A percentile compares a stretch with the other conserved stretches of the same genome.
These are phyloP conservation scores for Drosophila watanabei DNA, from an alignment of 1,140 invertebrate genomes.

Conservation along the genomic window DNA sequence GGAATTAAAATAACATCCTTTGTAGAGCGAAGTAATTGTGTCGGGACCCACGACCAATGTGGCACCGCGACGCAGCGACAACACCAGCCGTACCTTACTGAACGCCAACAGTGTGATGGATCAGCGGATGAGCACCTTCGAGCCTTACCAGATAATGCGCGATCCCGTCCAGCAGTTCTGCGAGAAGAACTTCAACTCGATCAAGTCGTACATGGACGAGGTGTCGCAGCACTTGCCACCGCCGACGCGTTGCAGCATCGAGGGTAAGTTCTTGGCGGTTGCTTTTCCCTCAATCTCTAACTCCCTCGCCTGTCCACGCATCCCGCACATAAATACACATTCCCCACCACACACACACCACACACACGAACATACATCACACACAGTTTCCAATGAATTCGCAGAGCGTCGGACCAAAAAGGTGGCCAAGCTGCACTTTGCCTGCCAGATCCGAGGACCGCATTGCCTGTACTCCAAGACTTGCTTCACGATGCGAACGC, in stretches of 20 bases:
- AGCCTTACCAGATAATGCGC: constrained; percentile 93
- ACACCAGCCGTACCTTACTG: constrained; percentile 90
- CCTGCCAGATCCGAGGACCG: constrained; percentile 93
- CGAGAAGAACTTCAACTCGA: constrained; percentile 96
- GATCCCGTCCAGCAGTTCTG: constrained; percentile 97
- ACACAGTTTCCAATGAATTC: constrained; percentile 85
- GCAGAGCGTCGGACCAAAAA: constrained; percentile 93
- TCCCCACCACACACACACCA: constrained; percentile 7
- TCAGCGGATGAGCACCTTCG: constrained; percentile 93
- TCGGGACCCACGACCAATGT: constrained; percentile 88
- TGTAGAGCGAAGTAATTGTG: constrained; percentile 83
- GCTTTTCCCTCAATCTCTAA: constrained; percentile 26
- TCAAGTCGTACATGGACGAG: constrained; percentile 95
- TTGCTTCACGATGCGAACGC: constrained; percentile 94
- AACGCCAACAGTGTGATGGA: constrained; percentile 88
- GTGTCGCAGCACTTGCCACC: constrained; percentile 94
- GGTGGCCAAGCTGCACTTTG: constrained; percentile 95
- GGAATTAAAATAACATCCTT: neutral
- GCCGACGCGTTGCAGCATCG: constrained; percentile 95
- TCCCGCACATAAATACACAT: constrained; percentile 38
- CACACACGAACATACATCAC: constrained; percentile 51
- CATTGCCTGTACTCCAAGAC: constrained; percentile 96
- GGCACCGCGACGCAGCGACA: constrained; percentile 88
- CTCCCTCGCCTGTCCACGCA: constrained; percentile 8
- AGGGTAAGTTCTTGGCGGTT: constrained; percentile 88